Evolutionary conservation across 2,888 invertebrate species (phyloP).

Genomic region (Rhingia campestris): DNA sequence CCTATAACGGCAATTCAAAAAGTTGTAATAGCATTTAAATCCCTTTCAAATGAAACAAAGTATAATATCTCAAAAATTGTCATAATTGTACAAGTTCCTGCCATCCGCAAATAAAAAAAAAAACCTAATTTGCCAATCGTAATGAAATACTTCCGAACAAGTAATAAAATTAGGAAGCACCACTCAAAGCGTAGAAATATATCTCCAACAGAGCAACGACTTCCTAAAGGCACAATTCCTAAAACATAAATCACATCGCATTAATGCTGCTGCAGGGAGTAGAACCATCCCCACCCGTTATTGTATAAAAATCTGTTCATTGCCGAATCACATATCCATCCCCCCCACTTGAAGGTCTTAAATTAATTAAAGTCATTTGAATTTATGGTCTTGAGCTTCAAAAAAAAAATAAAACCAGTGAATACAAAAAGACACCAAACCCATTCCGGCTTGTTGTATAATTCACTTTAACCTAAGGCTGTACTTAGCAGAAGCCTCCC

Average conservation of each 20-base stretch:
- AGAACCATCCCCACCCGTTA: not conserved
- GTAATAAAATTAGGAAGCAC: too few relatives aligned
- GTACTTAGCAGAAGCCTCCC: slow-evolving; percentile 16
- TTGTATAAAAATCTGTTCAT: slow-evolving; percentile 41
- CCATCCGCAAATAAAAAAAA: too few relatives aligned
- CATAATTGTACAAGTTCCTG: too few relatives aligned
- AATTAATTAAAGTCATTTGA: slow-evolving; percentile 55
- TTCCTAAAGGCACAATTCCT: slow-evolving; percentile 29
- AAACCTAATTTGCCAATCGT: too few relatives aligned
- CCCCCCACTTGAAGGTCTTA: slow-evolving; percentile 34
- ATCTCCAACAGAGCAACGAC: too few relatives aligned
- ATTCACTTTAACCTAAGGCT: slow-evolving; percentile 17
- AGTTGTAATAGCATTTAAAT: too few relatives aligned
- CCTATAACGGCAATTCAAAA: too few relatives aligned
- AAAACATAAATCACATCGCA: slow-evolving; percentile 40
- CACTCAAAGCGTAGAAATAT: too few relatives aligned
- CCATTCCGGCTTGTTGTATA: slow-evolving; percentile 2
- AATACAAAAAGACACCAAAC: not conserved
- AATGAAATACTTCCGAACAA: too few relatives aligned
- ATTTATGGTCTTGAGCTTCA: slow-evolving; percentile 30
- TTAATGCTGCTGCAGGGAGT: slow-evolving; percentile 12
- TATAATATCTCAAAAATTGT: too few relatives aligned
- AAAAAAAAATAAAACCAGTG: not conserved
- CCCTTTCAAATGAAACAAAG: too few relatives aligned
- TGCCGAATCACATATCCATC: slow-evolving; percentile 33